phyloP scores from a whole-genome alignment of 1,140 invertebrate species.

The Nasonia giraulti region DNA sequence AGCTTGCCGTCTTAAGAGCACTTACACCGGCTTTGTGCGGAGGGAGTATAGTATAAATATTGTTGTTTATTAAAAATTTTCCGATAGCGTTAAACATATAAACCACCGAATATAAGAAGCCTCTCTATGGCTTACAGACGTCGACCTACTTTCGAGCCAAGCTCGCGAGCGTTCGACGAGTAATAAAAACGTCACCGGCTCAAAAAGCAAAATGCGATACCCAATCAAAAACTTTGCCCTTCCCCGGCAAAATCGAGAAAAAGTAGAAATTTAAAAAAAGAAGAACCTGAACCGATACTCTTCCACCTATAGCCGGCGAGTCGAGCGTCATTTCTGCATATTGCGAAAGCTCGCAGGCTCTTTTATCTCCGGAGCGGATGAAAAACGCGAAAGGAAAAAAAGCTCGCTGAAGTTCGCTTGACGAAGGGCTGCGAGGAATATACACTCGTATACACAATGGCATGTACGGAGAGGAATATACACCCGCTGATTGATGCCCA shows the following conservation, averaged over 20 bases:
- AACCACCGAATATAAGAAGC: too few relatives aligned
- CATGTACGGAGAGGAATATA: neutral
- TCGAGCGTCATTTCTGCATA: neutral
- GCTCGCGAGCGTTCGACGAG: neutral
- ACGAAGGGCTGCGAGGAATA: neutral
- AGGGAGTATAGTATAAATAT: too few relatives aligned
- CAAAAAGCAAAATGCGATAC: neutral
- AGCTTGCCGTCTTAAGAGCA: neutral
- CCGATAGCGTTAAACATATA: too few relatives aligned
- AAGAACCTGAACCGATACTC: neutral
- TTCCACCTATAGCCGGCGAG: neutral
- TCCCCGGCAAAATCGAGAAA: neutral
- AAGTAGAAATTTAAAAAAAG: neutral
- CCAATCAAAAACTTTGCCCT: neutral
- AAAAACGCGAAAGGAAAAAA: neutral
- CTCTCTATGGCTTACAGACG: too few relatives aligned
- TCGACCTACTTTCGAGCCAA: too few relatives aligned
- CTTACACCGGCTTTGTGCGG: too few relatives aligned
- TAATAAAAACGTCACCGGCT: neutral
- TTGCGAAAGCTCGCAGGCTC: neutral
- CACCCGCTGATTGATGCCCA: neutral
- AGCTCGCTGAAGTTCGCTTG: neutral
- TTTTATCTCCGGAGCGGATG: neutral
- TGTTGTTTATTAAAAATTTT: too few relatives aligned
- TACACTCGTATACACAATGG: neutral